These are phyloP conservation scores for Lophotriccus pileatus DNA, from an alignment of 2,797 vertebrate species.

Conservation along the genomic window DNA sequence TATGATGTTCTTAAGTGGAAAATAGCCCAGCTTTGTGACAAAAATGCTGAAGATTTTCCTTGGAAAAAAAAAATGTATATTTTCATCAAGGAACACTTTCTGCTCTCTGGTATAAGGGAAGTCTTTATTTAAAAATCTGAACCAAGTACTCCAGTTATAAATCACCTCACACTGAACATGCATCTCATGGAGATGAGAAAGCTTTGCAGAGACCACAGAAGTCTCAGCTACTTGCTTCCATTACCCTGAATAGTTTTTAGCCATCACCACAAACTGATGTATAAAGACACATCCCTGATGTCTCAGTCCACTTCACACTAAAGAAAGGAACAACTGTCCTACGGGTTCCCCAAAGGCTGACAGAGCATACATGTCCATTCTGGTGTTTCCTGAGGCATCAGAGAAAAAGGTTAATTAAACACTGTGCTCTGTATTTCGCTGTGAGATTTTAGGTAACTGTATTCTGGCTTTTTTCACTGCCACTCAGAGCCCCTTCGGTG, in stretches of 20 bases:
- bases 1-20: background rate
- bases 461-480: conserved; percentile 64
- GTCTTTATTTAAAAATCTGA: background rate
- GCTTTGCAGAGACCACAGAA: background rate
- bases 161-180: background rate
- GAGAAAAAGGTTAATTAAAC: conserved; percentile 63
- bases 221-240: background rate
- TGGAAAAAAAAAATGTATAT: background rate
- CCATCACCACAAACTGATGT: background rate
- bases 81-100: background rate
- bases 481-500: conserved; percentile 24
- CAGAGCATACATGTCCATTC: background rate
- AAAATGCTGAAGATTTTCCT: background rate
- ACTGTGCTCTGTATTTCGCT: background rate
- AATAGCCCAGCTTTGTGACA: background rate
- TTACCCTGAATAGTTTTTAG: background rate
- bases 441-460: conserved; percentile 13
- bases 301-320: conserved; percentile 18
- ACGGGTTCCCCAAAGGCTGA: conserved; percentile 1
- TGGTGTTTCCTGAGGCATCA: conserved; percentile 42
- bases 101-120: background rate
- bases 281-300: background rate
- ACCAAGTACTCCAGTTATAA: background rate
- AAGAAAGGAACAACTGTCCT: conserved; percentile 23
- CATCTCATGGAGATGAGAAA: background rate